phyloP scores from a whole-genome alignment of 2,797 vertebrate species.

The Sciaenops ocellatus region DNA sequence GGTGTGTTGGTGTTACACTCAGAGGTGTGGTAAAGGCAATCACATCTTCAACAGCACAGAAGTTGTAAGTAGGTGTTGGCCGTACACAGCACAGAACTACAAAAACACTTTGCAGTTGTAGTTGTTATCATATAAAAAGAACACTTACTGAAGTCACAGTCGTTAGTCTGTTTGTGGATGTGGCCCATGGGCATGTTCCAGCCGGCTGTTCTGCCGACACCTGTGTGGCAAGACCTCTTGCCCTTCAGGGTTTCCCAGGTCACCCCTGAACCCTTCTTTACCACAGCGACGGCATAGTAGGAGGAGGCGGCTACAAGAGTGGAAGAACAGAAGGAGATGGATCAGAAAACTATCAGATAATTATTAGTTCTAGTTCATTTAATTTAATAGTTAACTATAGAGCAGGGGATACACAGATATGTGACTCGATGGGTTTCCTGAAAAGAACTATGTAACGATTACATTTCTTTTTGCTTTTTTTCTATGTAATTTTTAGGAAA shows the following conservation, averaged over 20 bases:
- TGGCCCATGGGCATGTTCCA: conserved; percentile 93
- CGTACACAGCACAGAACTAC: too few species aligned
- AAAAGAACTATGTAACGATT: too few species aligned
- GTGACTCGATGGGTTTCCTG: too few species aligned
- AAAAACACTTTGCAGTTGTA: too few species aligned
- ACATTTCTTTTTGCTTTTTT: too few species aligned
- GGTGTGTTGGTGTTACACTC: neutral
- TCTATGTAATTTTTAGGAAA: neutral
- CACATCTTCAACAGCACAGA: too few species aligned
- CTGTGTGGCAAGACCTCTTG: conserved; percentile 92
- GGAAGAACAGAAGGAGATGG: neutral
- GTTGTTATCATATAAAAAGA: too few species aligned
- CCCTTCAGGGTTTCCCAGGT: conserved; percentile 82
- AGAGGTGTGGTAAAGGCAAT: too few species aligned
- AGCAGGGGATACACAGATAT: too few species aligned
- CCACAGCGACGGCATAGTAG: conserved; percentile 85
- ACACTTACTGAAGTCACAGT: conserved; percentile 89
- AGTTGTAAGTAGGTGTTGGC: too few species aligned
- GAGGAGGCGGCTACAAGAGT: conserved; percentile 53
- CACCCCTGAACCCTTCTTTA: conserved; percentile 72
- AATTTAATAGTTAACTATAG: neutral
- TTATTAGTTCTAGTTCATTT: neutral
- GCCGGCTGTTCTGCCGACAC: conserved; percentile 89
- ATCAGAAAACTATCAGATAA: conserved; percentile 4
- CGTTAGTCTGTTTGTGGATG: conserved; percentile 70